phyloP scores from a whole-genome alignment of 1,140 invertebrate genomes.

The Drosophila tropicalis region DNA sequence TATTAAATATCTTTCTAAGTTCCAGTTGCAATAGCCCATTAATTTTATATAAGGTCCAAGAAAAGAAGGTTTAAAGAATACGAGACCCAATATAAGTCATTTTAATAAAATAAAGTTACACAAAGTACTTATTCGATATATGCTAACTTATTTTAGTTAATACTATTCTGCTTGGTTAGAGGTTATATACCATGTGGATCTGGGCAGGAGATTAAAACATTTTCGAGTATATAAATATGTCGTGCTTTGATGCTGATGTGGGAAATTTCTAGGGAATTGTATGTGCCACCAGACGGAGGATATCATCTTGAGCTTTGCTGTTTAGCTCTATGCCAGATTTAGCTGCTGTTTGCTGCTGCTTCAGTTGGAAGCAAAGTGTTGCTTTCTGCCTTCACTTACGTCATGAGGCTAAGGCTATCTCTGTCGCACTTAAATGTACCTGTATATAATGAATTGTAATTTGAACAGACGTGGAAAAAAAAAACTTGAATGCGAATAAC shows the following conservation, averaged over 20 bases:
- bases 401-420: slow-evolving; percentile 27
- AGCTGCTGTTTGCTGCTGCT: slow-evolving; percentile 29
- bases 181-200: too few species aligned
- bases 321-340: slow-evolving; percentile 4
- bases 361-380: slow-evolving; percentile 16
- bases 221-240: too few species aligned
- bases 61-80: too few species aligned
- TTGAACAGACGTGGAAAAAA: slow-evolving; percentile 66
- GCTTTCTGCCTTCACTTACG: slow-evolving; percentile 43
- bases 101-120: too few species aligned
- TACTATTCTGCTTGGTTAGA: too few species aligned
- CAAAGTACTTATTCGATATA: too few species aligned
- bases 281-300: slow-evolving; percentile 43
- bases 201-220: too few species aligned
- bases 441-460: slow-evolving; percentile 78
- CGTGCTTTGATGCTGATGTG: not conserved
- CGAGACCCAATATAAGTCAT: too few species aligned
- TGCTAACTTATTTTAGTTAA: too few species aligned
- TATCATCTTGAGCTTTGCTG: slow-evolving; percentile 9
- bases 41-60: too few species aligned
- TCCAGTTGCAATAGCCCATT: too few species aligned
- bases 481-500: slow-evolving; percentile 19
- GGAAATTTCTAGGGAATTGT: slow-evolving; percentile 20
- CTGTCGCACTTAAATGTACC: slow-evolving; percentile 14
- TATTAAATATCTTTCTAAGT: too few species aligned